A percentile compares a stretch with the other conserved stretches of the same genome.
phyloP scores from a whole-genome alignment of 2,797 vertebrate species.

The Pseudochirops corinnae region DNA sequence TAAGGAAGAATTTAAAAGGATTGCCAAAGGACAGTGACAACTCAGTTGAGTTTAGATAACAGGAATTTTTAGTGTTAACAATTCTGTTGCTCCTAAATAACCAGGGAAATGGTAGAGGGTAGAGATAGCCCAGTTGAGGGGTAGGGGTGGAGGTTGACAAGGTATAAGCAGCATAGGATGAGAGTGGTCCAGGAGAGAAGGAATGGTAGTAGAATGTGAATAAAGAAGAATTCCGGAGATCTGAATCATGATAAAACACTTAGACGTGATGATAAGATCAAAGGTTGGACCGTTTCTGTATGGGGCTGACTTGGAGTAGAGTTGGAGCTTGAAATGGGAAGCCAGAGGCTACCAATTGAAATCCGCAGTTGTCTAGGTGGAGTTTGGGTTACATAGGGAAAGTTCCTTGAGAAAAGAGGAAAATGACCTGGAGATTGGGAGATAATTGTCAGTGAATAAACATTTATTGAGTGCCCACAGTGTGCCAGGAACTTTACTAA shows the following conservation, averaged over 20 bases:
- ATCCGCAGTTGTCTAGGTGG: background rate
- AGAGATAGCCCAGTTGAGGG: background rate
- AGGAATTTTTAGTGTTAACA: background rate
- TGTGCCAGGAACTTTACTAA: background rate
- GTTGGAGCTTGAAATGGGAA: background rate
- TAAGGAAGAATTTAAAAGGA: background rate
- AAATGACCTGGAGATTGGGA: background rate
- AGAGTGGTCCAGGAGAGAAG: background rate
- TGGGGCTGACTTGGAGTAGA: background rate
- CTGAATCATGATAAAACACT: background rate
- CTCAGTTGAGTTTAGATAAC: background rate
- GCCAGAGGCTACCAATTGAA: background rate
- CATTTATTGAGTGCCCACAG: background rate
- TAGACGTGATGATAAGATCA: background rate
- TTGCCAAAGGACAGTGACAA: background rate
- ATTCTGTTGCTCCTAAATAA: background rate
- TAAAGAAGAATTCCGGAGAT: background rate
- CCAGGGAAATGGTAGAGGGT: background rate
- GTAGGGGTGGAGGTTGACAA: background rate
- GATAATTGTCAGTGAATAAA: background rate
- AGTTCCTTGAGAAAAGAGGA: background rate
- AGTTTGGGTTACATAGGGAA: background rate
- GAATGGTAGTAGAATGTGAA: background rate
- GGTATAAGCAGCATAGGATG: background rate
- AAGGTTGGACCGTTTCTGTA: background rate